These are phyloP conservation scores for Acrobasis consociella DNA, from an alignment of 2,888 invertebrate species.

Conservation along the genomic window DNA sequence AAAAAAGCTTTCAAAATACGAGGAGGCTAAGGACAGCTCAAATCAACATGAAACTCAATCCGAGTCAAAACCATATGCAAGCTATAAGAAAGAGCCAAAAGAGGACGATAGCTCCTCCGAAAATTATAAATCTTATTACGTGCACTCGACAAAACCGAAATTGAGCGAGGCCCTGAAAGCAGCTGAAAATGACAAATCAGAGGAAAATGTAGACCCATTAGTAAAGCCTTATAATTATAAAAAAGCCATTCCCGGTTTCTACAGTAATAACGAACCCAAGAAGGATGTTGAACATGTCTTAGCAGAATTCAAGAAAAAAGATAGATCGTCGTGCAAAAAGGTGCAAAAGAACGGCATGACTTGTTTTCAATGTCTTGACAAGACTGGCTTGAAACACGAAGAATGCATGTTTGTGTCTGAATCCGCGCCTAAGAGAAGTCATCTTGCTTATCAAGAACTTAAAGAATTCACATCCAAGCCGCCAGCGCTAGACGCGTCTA, in stretches of 20 bases:
- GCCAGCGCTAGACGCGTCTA: conserved; percentile 56
- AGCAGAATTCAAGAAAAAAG: conserved; percentile 88
- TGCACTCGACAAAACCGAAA: conserved; percentile 63
- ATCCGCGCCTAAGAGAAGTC: conserved; percentile 85
- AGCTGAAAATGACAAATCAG: conserved; percentile 59
- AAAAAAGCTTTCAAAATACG: conserved; percentile 61
- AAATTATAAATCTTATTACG: conserved; percentile 72
- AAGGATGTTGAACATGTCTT: conserved; percentile 87
- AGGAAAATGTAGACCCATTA: conserved; percentile 57
- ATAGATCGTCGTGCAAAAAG: conserved; percentile 87
- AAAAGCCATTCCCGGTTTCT: conserved; percentile 73
- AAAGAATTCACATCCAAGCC: conserved; percentile 83
- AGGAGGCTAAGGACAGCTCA: conserved; percentile 45
- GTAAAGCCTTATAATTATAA: conserved; percentile 73
- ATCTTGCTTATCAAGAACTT: conserved; percentile 86
- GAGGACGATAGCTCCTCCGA: conserved; percentile 54
- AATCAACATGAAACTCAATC: conserved; percentile 4
- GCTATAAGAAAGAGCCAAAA: conserved; percentile 48
- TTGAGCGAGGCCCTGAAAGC: conserved; percentile 66
- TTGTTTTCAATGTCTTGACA: conserved; percentile 88
- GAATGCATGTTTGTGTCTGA: conserved; percentile 91
- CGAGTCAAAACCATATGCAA: conserved; percentile 46
- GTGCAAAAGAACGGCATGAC: conserved; percentile 89
- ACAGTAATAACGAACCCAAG: conserved; percentile 81
- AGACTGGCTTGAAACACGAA: conserved; percentile 87